Evolutionary conservation across 2,888 invertebrate species (phyloP), one percentile per base, ranked within the genome.

Genomic region (Lasioglossum figueresi): DNA sequence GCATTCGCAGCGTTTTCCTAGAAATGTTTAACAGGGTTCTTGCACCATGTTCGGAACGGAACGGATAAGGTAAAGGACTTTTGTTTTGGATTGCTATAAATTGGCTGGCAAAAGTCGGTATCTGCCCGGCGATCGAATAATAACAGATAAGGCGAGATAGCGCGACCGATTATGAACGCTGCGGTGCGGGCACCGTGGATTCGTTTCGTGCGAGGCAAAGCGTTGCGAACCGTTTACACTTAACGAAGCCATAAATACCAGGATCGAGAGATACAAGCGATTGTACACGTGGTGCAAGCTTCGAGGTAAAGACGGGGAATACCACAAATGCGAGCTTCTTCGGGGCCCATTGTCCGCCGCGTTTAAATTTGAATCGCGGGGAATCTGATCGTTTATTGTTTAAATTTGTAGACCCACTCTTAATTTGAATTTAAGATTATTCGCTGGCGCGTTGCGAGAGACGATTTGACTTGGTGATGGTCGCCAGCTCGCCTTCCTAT

Each of bases 301-400:
- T 79, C 84, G 79, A 86, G 77, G 86, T 79, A 84, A 86, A 79
- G 80, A 71, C 79, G 79, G 74, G 73, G 92, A 90, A 88, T 88
- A 88, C 88, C 88, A 84, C 90, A 85, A 91, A 92, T 86, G 88
- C 90, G 87, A 82, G 87, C 85, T 87, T 80, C 48, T 66, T 81
- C 83, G 82, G 80, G 72, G 77, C 89, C 94, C 92, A 94, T 94
- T 94, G 94, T 94, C 93, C 92, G 90, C 89, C 88, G 91, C 92
- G 93, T 94, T 93, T 93, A 93, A 94, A 94, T 93, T 94, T 94
- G 92, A 94, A 94, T 93, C 93, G 92, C 91, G 88, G 91, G 91
- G 93, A 93, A 94, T 94, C 93, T 93, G 94, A 94, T 94, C 93
- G 93, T 94, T 94, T 94, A 94, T 93, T 94, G 94, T 94, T 94